A percentile compares a stretch with the other conserved stretches of the same genome.
Conservation (phyloP, 2,113 vertebrate genomes). For the Conger conger region DNA sequence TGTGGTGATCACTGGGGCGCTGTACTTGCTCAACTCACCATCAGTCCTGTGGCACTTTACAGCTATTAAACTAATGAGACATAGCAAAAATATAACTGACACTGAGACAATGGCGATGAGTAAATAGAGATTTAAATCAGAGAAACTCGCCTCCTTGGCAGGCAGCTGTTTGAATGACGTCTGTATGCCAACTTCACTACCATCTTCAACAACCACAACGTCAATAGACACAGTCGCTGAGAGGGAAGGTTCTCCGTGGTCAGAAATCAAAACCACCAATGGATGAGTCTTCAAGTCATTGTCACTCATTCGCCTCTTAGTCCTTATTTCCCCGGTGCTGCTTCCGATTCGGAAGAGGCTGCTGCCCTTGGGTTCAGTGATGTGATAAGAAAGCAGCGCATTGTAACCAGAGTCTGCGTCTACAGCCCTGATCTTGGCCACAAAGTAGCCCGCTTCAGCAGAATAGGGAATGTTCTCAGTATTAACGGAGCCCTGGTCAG, state of each 20-base stretch:
- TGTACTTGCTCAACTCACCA: constrained; percentile 43
- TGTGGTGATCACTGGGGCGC: constrained; percentile 58
- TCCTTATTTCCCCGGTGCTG: constrained; percentile 57
- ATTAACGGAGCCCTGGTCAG: constrained; percentile 56
- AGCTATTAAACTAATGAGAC: constrained; percentile 58
- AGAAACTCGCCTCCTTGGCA: constrained; percentile 56
- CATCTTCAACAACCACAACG: constrained; percentile 59
- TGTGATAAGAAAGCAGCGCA: constrained; percentile 56
- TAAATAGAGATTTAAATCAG: constrained; percentile 70
- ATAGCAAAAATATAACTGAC: constrained; percentile 61
- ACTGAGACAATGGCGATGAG: constrained; percentile 60
- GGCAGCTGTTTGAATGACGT: constrained; percentile 54
- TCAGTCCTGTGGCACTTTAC: constrained; percentile 56
- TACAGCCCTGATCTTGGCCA: constrained; percentile 60
- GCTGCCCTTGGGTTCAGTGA: constrained; percentile 52
- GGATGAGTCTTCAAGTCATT: constrained; percentile 64
- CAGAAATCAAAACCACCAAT: constrained; percentile 59
- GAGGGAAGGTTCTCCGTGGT: constrained; percentile 63
- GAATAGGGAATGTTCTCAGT: constrained; percentile 58
- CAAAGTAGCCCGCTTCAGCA: constrained; percentile 58
- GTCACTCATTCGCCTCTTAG: constrained; percentile 67
- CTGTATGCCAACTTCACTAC: constrained; percentile 50
- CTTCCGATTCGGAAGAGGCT: constrained; percentile 57
- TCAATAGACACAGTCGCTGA: constrained; percentile 64
- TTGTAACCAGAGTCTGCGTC: constrained; percentile 63